phyloP scores from a whole-genome alignment of 2,888 invertebrate species.

The Sphaeridia pumilis region DNA sequence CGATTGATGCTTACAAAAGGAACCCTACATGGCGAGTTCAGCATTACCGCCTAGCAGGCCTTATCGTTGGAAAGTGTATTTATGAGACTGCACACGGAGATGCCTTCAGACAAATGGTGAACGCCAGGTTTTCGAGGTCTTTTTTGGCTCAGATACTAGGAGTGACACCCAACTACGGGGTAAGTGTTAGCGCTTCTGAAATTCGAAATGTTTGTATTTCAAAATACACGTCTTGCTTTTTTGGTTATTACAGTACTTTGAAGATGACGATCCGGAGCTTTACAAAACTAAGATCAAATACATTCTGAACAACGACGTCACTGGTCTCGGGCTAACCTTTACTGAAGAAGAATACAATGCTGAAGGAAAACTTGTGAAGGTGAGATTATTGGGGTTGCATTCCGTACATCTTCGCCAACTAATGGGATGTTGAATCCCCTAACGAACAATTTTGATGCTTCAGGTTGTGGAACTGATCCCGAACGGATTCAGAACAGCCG shows the following conservation, averaged over 20 bases:
- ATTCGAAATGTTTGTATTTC: too few relatives aligned
- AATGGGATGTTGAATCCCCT: too few relatives aligned
- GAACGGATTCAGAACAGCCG: slow-evolving; percentile 61
- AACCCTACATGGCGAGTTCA: slow-evolving; percentile 55
- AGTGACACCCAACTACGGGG: slow-evolving; percentile 84
- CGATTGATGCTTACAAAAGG: slow-evolving; percentile 51
- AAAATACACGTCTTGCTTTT: too few relatives aligned
- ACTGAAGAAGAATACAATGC: slow-evolving; percentile 76
- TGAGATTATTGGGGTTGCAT: too few relatives aligned
- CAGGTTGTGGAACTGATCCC: slow-evolving; percentile 65
- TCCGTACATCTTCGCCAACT: too few relatives aligned
- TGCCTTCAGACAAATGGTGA: slow-evolving; percentile 72
- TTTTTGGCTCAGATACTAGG: slow-evolving; percentile 91
- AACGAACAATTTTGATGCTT: too few relatives aligned
- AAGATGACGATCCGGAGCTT: slow-evolving; percentile 88
- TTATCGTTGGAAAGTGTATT: slow-evolving; percentile 85
- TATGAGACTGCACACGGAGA: slow-evolving; percentile 87
- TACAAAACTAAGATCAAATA: slow-evolving; percentile 84
- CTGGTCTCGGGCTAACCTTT: slow-evolving; percentile 69
- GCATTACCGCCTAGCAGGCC: slow-evolving; percentile 85
- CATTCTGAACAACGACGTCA: slow-evolving; percentile 73
- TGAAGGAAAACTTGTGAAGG: slow-evolving; percentile 60
- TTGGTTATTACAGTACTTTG: slow-evolving; percentile 85
- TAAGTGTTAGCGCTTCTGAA: too few relatives aligned
- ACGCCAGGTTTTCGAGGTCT: slow-evolving; percentile 78